These are phyloP conservation scores for Mycogona germanica DNA, from an alignment of 2,888 invertebrate species.

Conservation along the genomic window DNA sequence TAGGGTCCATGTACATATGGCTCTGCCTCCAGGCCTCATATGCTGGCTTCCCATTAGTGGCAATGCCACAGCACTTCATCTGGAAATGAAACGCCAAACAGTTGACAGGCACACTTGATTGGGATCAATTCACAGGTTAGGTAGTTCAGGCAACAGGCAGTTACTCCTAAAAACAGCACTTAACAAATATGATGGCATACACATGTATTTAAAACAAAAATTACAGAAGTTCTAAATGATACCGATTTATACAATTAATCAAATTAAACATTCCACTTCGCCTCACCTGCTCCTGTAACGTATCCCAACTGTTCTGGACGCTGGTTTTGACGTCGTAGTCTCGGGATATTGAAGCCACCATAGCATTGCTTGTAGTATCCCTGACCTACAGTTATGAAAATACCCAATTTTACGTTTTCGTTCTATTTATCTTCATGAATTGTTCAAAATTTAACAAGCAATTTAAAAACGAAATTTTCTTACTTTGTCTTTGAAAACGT, in stretches of 20 bases:
- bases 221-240: no score
- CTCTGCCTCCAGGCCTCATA: conserved; percentile 13
- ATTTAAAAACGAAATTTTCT: conserved; percentile 12
- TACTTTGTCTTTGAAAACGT: conserved; percentile 78
- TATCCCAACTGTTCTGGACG: conserved; percentile 74
- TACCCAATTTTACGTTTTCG: neutral
- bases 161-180: no score
- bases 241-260: neutral
- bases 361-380: conserved; percentile 58
- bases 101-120: no score
- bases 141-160: no score
- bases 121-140: no score
- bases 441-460: neutral
- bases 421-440: neutral
- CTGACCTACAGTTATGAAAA: conserved; percentile 28
- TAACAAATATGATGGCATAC: no score
- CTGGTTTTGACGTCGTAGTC: conserved; percentile 50
- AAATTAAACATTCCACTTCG: no score
- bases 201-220: no score
- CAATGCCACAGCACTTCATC: conserved; percentile 73
- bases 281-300: conserved; percentile 61
- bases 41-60: neutral
- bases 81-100: conserved; percentile 33
- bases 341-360: conserved; percentile 58
- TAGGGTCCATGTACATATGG: neutral